Conservation (phyloP, 2,888 invertebrate genomes). For the Lepidonotus clava region DNA sequence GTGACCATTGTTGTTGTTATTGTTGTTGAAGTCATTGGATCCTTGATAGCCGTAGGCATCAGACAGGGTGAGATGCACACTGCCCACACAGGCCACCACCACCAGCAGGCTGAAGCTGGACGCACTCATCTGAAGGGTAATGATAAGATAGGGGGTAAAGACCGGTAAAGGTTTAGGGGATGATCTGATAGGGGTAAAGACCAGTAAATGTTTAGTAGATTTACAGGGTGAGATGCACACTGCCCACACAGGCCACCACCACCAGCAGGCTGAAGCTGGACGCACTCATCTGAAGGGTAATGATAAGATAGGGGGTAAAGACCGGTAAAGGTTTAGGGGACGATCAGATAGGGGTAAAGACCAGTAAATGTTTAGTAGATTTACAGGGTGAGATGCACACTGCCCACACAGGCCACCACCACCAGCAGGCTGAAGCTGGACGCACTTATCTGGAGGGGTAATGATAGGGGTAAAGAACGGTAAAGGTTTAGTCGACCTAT, state of each 20-base stretch:
- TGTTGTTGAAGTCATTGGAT: slow-evolving; percentile 35
- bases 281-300: background rate
- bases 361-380: too few species aligned
- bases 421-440: background rate
- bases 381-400: background rate
- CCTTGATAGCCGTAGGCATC: slow-evolving; percentile 3
- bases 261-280: background rate
- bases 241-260: slow-evolving; percentile 4
- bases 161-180: too few species aligned
- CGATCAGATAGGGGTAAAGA: too few species aligned
- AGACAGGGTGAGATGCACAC: background rate
- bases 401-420: slow-evolving; percentile 4
- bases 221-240: background rate
- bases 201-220: too few species aligned
- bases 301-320: background rate
- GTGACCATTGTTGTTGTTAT: background rate
- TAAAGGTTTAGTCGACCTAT: too few species aligned
- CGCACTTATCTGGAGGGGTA: background rate
- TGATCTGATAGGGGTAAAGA: too few species aligned
- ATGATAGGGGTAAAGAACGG: too few species aligned
- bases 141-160: background rate
- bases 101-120: background rate
- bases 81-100: slow-evolving; percentile 4
- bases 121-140: background rate
- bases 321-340: too few species aligned